Percentiles rank a stretch among this genome's conserved stretches.
Conservation (phyloP, 2,113 vertebrate genomes). For the Pangasianodon gigas region DNA sequence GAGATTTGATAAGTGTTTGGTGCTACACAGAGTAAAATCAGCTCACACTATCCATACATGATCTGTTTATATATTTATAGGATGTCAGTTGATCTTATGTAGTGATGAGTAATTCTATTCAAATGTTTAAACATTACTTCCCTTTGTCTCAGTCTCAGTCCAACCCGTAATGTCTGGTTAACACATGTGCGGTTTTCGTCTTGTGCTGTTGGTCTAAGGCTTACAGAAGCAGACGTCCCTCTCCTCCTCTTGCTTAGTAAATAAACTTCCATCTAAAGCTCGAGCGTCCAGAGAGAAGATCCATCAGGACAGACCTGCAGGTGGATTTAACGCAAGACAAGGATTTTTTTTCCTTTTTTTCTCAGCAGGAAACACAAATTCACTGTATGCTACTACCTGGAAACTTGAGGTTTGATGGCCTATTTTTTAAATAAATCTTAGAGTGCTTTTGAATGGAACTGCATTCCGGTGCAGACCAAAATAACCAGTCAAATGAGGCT, state of each 20-base stretch:
- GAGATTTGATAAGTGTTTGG: not conserved
- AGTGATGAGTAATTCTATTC: not conserved
- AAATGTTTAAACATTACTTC: not conserved
- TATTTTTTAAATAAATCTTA: not conserved
- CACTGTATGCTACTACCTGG: not conserved
- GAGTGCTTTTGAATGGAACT: not conserved
- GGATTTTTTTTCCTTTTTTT: not conserved
- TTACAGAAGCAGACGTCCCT: constrained; percentile 74
- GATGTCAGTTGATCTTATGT: not conserved
- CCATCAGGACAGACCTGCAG: constrained; percentile 67
- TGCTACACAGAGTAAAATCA: not conserved
- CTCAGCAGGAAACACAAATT: not conserved
- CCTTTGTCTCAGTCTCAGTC: not conserved
- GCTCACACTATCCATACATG: not conserved
- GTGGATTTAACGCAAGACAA: constrained; percentile 60
- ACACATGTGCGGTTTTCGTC: constrained; percentile 3
- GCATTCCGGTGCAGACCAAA: not conserved
- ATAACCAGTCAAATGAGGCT: not conserved
- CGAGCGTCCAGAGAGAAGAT: constrained; percentile 66
- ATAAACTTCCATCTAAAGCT: constrained; percentile 70
- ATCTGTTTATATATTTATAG: not conserved
- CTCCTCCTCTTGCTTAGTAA: constrained; percentile 64
- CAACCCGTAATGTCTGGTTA: not conserved
- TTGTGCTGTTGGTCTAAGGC: constrained; percentile 67
- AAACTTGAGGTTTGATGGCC: not conserved